Evolutionary conservation across 2,113 vertebrate species (phyloP).

Genomic region (Pristiophorus japonicus): DNA sequence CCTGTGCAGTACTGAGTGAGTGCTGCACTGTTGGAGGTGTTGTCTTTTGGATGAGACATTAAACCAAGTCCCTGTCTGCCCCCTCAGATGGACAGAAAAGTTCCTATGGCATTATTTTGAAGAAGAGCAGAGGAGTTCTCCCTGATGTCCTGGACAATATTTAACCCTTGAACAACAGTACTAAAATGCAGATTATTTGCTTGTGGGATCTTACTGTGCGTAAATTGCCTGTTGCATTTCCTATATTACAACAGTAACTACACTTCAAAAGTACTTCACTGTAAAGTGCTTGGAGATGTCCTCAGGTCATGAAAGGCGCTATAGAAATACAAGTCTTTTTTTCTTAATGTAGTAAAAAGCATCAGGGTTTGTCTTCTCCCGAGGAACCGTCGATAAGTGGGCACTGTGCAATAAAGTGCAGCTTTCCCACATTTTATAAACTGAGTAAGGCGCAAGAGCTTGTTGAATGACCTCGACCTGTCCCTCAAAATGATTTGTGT

Average conservation of each 20-base stretch:
- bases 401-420: not conserved
- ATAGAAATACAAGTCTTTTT: not conserved
- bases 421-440: not conserved
- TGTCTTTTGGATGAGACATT: not conserved
- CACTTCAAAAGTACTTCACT: not conserved
- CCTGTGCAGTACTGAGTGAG: too few species aligned
- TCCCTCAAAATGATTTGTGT: not conserved
- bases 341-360: not conserved
- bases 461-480: too few species aligned
- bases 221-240: not conserved
- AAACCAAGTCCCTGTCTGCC: not conserved
- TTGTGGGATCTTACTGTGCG: not conserved
- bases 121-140: too few species aligned
- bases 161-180: not conserved
- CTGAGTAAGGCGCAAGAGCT: not conserved
- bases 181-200: not conserved
- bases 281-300: not conserved
- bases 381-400: not conserved
- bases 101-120: not conserved
- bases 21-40: not conserved
- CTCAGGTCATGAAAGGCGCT: not conserved
- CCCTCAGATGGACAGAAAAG: not conserved
- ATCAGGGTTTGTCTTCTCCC: not conserved
- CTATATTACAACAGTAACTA: not conserved
- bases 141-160: not conserved